A percentile compares a stretch with the other conserved stretches of the same genome.
phyloP scores from a whole-genome alignment of 2,888 invertebrate genomes.

The Sepioteuthis lessoniana region DNA sequence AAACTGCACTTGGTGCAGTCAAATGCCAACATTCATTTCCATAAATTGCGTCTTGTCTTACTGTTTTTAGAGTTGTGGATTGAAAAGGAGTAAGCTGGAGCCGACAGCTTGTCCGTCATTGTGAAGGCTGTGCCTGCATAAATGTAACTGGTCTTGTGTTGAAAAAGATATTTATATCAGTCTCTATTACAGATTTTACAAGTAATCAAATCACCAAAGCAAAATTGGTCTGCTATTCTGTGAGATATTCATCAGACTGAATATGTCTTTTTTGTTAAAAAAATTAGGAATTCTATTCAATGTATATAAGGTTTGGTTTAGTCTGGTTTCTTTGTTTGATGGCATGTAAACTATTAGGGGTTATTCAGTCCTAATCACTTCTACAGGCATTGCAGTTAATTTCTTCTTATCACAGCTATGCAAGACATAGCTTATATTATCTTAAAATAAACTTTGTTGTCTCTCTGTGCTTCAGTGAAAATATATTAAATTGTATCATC shows the following conservation, averaged over 20 bases:
- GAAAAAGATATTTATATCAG: background rate
- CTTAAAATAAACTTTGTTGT: too few relatives aligned
- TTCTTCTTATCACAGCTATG: too few relatives aligned
- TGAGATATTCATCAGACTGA: background rate
- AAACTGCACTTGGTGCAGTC: background rate
- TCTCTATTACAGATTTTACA: background rate
- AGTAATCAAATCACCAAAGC: background rate
- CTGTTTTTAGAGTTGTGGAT: background rate
- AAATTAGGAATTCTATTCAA: too few relatives aligned
- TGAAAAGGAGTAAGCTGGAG: background rate
- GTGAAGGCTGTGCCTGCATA: too few relatives aligned
- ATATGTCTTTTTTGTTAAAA: background rate
- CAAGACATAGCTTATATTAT: too few relatives aligned
- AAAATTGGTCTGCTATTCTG: background rate
- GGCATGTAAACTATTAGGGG: too few relatives aligned
- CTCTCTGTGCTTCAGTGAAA: too few relatives aligned
- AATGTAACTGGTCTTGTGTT: background rate
- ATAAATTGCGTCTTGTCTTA: background rate
- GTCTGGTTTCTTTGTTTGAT: too few relatives aligned
- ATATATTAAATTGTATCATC: too few relatives aligned
- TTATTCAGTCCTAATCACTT: too few relatives aligned
- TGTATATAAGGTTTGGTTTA: too few relatives aligned
- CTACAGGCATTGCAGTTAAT: too few relatives aligned
- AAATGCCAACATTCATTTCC: constrained; percentile 11
- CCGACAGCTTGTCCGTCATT: background rate